A percentile compares a stretch with the other conserved stretches of the same genome.
Conservation (phyloP, 2,888 invertebrate genomes). For the Scaeva pyrastri region DNA sequence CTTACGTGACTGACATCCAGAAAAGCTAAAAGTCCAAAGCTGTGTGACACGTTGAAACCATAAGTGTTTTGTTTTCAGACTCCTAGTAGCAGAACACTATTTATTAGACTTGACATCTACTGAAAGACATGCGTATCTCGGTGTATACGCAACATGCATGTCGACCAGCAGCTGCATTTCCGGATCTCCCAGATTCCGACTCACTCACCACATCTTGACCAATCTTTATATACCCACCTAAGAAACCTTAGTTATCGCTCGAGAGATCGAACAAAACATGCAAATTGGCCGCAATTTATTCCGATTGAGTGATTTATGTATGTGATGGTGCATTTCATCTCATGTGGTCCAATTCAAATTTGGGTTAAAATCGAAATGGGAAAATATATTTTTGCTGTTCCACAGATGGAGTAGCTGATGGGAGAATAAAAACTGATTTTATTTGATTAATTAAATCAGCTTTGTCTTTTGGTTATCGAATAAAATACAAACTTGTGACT, state of each 20-base stretch:
- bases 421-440: background rate
- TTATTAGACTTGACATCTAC: background rate
- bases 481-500: background rate
- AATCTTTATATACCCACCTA: background rate
- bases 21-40: background rate
- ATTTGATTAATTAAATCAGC: conserved; percentile 10
- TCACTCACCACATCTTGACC: background rate
- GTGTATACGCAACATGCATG: conserved; percentile 6
- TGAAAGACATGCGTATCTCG: conserved; percentile 7
- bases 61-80: conserved; percentile 33
- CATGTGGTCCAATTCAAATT: conserved; percentile 56
- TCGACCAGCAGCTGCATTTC: conserved; percentile 52
- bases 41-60: conserved; percentile 28
- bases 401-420: background rate
- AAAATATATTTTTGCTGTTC: background rate
- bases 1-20: conserved; percentile 25
- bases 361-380: conserved; percentile 31
- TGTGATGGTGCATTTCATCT: conserved; percentile 31
- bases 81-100: conserved; percentile 16
- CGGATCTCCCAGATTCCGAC: conserved; percentile 22
- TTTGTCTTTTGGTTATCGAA: background rate
- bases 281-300: conserved; percentile 54
- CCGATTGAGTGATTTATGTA: conserved; percentile 57
- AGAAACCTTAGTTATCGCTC: conserved; percentile 11
- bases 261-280: conserved; percentile 41